phyloP scores from a whole-genome alignment of 2,113 vertebrate genomes.

The Rhea pennata region DNA sequence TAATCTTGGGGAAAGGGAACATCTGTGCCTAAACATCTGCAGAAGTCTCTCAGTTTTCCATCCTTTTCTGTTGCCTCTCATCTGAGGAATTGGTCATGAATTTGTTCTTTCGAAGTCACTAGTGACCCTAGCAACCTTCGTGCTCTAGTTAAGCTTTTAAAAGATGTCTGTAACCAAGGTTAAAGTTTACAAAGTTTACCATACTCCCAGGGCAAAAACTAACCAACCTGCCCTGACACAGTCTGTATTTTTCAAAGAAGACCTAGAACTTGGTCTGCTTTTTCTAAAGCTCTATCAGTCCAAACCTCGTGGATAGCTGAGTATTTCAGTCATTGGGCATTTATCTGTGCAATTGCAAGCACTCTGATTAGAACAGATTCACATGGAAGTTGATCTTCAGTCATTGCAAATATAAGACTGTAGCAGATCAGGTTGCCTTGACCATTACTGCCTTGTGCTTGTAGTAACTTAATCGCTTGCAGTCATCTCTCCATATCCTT shows the following conservation, averaged over 20 bases:
- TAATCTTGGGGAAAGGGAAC: neutral
- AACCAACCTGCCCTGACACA: neutral
- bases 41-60: neutral
- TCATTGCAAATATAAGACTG: accelerated
- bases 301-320: neutral
- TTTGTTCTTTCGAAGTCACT: neutral
- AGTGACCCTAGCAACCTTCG: neutral
- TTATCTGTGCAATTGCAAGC: neutral
- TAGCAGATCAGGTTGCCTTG: neutral
- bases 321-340: neutral
- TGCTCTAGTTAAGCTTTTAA: neutral
- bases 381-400: neutral
- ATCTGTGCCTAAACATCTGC: neutral
- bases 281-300: neutral
- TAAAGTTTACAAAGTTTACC: neutral
- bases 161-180: neutral
- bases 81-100: neutral
- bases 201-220: neutral
- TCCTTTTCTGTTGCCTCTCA: neutral
- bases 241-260: neutral
- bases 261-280: neutral
- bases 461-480: accelerated
- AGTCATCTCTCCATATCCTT: neutral
- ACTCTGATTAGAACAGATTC: neutral
- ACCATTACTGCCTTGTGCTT: neutral